Evolutionary conservation across 2,113 vertebrate genomes (phyloP).

Genomic region (Motacilla alba): DNA sequence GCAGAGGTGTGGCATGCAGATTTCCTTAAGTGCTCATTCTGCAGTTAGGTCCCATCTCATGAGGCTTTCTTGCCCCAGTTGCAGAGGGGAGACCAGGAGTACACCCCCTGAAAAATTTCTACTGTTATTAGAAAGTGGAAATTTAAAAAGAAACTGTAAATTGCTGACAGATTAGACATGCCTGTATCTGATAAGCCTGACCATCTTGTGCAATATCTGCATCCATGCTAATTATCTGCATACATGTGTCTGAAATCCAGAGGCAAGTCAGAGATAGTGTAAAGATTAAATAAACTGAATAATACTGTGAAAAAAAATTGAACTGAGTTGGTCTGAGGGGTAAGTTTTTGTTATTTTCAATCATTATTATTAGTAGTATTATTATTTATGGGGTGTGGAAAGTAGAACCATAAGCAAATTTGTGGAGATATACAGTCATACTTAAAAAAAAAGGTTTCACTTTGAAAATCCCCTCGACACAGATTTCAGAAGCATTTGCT

Average conservation of each 20-base stretch:
- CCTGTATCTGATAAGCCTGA: constrained; percentile 10
- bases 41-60: neutral
- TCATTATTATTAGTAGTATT: neutral
- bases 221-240: constrained; percentile 1
- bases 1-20: constrained; percentile 38
- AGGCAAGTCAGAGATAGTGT: neutral
- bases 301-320: constrained; percentile 26
- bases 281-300: constrained; percentile 37
- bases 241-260: constrained; percentile 24
- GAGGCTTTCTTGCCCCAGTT: neutral
- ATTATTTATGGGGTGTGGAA: constrained; percentile 46
- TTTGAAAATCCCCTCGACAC: neutral
- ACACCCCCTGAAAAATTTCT: neutral
- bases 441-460: neutral
- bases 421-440: neutral
- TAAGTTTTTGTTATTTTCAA: constrained; percentile 32
- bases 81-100: neutral
- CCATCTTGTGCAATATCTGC: constrained; percentile 36
- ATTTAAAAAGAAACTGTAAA: neutral
- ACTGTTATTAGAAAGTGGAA: constrained; percentile 28
- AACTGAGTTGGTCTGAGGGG: constrained; percentile 14
- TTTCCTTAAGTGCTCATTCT: neutral
- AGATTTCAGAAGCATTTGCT: neutral
- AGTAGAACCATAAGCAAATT: constrained; percentile 7
- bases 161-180: neutral